phyloP scores from a whole-genome alignment of 2,113 vertebrate species.

The Peromyscus leucopus region DNA sequence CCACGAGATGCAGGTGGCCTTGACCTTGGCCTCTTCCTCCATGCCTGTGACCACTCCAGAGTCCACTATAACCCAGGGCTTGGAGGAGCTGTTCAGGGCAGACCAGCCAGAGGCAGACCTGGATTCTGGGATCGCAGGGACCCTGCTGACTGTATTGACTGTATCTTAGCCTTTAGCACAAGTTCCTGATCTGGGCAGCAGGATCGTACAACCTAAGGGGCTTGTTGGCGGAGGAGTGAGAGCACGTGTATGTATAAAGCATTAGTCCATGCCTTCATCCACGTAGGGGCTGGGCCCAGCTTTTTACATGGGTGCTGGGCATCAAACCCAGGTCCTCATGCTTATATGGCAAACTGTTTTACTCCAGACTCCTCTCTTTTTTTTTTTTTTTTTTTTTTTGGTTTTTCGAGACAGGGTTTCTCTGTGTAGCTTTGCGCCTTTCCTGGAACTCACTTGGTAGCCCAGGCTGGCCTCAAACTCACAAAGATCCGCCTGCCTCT shows the following conservation, averaged over 20 bases:
- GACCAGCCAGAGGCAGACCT: background rate
- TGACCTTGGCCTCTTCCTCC: background rate
- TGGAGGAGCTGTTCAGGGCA: background rate
- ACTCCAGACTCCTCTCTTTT: background rate
- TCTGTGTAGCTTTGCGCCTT: no score
- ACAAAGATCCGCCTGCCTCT: no score
- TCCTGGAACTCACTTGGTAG: no score
- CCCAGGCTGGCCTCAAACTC: no score
- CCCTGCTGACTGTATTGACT: no score
- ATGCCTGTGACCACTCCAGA: background rate
- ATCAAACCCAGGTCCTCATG: background rate
- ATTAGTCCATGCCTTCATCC: background rate
- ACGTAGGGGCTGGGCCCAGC: background rate
- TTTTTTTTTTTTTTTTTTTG: background rate
- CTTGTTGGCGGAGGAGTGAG: background rate
- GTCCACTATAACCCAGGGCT: background rate
- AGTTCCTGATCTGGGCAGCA: background rate
- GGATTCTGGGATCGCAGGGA: background rate
- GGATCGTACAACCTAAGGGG: no score
- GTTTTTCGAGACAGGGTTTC: no score
- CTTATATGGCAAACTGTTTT: background rate
- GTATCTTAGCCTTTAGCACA: no score
- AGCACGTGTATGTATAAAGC: background rate
- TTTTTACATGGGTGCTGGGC: background rate
- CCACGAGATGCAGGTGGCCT: background rate